Conservation (phyloP, 1,140 invertebrate species). For the Arctopsyche grandis region DNA sequence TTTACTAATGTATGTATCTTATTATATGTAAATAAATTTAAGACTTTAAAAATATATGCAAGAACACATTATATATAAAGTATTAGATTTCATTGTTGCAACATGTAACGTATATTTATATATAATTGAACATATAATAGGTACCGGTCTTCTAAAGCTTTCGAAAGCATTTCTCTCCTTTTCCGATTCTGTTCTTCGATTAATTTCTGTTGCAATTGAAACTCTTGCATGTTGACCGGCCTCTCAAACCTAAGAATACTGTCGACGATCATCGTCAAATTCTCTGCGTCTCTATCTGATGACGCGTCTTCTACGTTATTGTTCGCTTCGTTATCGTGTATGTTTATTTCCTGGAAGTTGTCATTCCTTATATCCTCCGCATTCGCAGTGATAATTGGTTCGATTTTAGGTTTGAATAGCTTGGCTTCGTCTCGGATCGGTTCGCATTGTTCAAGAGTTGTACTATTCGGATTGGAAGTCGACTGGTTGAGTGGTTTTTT, state of each 20-base stretch:
- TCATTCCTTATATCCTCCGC: background rate
- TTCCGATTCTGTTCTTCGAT: conserved; percentile 83
- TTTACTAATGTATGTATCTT: no score
- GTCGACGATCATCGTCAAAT: conserved; percentile 58
- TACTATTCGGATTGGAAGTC: no score
- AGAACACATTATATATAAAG: no score
- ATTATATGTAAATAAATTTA: no score
- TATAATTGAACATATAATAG: background rate
- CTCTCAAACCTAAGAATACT: conserved; percentile 60
- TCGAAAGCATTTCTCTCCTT: conserved; percentile 75
- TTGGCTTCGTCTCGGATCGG: conserved; percentile 43
- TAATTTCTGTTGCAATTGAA: conserved; percentile 75
- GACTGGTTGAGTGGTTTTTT: no score
- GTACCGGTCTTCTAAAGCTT: conserved; percentile 78
- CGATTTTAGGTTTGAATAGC: conserved; percentile 24
- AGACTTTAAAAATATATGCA: no score
- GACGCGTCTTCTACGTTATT: conserved; percentile 50
- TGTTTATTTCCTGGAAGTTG: conserved; percentile 12
- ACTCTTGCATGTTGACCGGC: conserved; percentile 68
- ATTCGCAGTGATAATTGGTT: background rate
- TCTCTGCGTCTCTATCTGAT: conserved; percentile 55
- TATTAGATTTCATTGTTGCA: no score
- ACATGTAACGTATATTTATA: no score
- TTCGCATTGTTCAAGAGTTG: conserved; percentile 2
- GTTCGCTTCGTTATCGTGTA: conserved; percentile 38